A percentile compares a stretch with the other conserved stretches of the same genome.
phyloP scores from a whole-genome alignment of 2,113 vertebrate species.

The Xiphorhynchus elegans region DNA sequence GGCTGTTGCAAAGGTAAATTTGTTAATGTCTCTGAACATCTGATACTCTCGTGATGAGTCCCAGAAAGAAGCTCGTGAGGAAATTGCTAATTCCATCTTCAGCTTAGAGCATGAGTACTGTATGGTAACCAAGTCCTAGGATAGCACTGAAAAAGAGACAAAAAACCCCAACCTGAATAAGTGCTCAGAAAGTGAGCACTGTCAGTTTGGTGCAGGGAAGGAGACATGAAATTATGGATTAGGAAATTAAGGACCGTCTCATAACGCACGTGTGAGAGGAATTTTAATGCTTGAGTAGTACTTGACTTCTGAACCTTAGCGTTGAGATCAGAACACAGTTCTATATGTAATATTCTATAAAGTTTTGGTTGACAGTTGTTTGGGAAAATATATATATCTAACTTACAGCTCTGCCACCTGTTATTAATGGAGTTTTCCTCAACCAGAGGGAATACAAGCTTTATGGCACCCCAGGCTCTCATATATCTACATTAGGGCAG shows the following conservation, averaged over 20 bases:
- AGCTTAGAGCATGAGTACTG: not conserved
- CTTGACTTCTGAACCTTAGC: not conserved
- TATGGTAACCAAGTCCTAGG: not conserved
- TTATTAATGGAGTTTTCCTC: constrained; percentile 30
- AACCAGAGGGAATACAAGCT: not conserved
- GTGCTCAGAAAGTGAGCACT: not conserved
- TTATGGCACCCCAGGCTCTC: constrained; percentile 13
- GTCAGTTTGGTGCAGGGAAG: not conserved
- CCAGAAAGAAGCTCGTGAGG: not conserved
- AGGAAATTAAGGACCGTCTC: not conserved
- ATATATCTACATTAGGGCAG: not conserved
- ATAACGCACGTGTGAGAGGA: not conserved
- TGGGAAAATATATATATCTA: not conserved
- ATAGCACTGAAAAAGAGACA: not conserved
- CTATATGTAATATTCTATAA: not conserved
- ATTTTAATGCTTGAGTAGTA: not conserved
- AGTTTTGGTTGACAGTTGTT: not conserved
- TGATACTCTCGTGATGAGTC: not conserved
- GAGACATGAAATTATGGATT: not conserved
- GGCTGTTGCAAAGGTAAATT: not conserved
- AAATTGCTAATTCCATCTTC: not conserved
- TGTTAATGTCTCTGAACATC: not conserved
- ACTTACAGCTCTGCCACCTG: not conserved
- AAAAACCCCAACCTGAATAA: not conserved
- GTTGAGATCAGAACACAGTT: not conserved